phyloP scores from a whole-genome alignment of 1,140 invertebrate species.

The Rhagoletis zephyria region DNA sequence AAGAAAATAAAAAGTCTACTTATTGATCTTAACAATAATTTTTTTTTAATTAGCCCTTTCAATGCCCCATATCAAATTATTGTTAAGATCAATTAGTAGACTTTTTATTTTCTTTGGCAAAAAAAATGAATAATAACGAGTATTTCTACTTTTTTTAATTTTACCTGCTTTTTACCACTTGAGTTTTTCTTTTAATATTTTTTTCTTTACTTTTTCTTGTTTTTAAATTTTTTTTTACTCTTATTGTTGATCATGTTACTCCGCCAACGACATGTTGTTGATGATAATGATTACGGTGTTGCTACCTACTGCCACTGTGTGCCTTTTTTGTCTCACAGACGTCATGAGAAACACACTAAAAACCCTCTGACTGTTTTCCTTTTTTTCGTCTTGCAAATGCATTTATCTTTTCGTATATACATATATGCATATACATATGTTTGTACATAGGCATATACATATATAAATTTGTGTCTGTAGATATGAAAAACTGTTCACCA shows the following conservation, averaged over 20 bases:
- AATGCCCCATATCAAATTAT: too few species aligned
- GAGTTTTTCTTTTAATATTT: too few species aligned
- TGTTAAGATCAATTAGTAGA: too few species aligned
- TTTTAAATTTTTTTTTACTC: neutral
- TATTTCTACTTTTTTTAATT: too few species aligned
- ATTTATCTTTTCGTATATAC: neutral
- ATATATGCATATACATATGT: neutral
- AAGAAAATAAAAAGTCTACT: too few species aligned
- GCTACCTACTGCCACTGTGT: conserved; percentile 43
- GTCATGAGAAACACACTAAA: conserved; percentile 27
- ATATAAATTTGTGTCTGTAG: neutral
- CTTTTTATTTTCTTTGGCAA: too few species aligned
- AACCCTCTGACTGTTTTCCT: neutral
- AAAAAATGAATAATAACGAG: too few species aligned
- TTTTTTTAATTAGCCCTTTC: too few species aligned
- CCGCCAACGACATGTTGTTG: conserved; percentile 41
- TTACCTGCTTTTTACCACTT: too few species aligned
- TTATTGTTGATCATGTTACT: conserved; percentile 28
- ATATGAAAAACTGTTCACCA: neutral
- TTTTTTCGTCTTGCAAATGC: conserved; percentile 28
- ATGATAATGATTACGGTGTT: conserved; percentile 23
- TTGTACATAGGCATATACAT: neutral
- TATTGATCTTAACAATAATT: too few species aligned
- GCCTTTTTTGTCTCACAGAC: neutral
- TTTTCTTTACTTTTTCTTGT: neutral